Conservation (phyloP, 1,140 invertebrate genomes). For the Saccostrea echinata region DNA sequence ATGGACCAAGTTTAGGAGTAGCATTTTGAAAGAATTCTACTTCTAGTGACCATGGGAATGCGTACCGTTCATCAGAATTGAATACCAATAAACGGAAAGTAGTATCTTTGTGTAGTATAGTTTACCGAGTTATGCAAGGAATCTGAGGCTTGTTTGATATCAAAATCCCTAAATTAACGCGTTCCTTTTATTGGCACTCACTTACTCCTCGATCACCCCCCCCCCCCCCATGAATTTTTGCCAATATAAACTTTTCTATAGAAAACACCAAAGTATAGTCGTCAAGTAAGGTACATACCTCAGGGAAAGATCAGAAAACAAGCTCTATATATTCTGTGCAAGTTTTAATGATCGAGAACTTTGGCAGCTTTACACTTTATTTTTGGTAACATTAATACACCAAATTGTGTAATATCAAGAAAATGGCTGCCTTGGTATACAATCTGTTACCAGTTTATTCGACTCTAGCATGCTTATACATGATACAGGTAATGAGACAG, state of each 20-base stretch:
- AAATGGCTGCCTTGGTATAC: neutral
- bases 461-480: neutral
- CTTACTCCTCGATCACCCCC: neutral
- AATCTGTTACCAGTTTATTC: neutral
- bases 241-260: too few species aligned
- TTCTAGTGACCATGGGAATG: too few species aligned
- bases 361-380: slow-evolving; percentile 5
- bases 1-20: too few species aligned
- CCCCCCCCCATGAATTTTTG: too few species aligned
- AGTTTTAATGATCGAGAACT: slow-evolving; percentile 31
- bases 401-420: neutral
- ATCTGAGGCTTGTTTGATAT: neutral
- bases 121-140: too few species aligned
- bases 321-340: neutral
- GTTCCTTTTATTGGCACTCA: neutral
- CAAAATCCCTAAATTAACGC: neutral
- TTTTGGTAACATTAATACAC: neutral
- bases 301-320: neutral
- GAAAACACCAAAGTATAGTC: too few species aligned
- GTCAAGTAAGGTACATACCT: too few species aligned
- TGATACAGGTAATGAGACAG: slow-evolving; percentile 26
- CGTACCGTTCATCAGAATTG: too few species aligned
- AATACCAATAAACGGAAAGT: too few species aligned
- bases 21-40: too few species aligned
- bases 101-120: too few species aligned